Evolutionary conservation across 30 jellyfish, hydroid and myxozoan genomes (phyloP).

Genomic region (Hydractinia echinata): DNA sequence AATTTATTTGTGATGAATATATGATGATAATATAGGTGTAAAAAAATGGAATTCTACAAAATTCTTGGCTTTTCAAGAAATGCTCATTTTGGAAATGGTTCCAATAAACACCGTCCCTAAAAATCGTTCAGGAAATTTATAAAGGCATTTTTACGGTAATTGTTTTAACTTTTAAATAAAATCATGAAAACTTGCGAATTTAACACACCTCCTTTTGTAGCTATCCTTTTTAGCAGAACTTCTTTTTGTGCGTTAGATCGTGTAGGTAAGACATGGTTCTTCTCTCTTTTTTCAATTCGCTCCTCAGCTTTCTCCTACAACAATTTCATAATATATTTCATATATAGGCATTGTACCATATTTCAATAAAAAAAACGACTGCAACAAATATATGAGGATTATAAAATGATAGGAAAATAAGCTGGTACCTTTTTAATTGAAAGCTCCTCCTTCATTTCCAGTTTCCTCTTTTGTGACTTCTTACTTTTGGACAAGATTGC

Average conservation of each 20-base stretch:
- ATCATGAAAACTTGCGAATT: not conserved
- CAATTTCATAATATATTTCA: not conserved
- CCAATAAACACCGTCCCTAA: not conserved
- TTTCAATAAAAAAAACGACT: too few species aligned
- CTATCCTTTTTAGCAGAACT: slow-evolving; percentile 52
- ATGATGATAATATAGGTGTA: not conserved
- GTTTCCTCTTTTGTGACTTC: slow-evolving; percentile 59
- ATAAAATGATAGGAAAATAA: too few species aligned
- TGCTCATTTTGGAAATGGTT: not conserved
- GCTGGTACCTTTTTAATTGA: slow-evolving; percentile 45
- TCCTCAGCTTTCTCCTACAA: slow-evolving; percentile 48
- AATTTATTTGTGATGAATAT: not conserved
- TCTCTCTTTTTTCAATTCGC: slow-evolving; percentile 50
- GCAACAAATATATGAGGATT: too few species aligned
- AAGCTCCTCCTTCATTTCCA: slow-evolving; percentile 47
- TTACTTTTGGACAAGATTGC: slow-evolving; percentile 64
- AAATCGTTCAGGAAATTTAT: too few species aligned
- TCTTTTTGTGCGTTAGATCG: slow-evolving; percentile 85
- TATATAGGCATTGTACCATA: not conserved
- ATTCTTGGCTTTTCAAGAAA: not conserved
- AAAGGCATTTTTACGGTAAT: too few species aligned
- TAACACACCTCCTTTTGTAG: slow-evolving; percentile 90
- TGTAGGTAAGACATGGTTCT: slow-evolving; percentile 84
- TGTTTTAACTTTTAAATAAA: too few species aligned
- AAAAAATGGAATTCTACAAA: not conserved